These are phyloP conservation scores for Serranus cabrilla DNA, from an alignment of 2,797 vertebrate genomes.

Conservation along the genomic window DNA sequence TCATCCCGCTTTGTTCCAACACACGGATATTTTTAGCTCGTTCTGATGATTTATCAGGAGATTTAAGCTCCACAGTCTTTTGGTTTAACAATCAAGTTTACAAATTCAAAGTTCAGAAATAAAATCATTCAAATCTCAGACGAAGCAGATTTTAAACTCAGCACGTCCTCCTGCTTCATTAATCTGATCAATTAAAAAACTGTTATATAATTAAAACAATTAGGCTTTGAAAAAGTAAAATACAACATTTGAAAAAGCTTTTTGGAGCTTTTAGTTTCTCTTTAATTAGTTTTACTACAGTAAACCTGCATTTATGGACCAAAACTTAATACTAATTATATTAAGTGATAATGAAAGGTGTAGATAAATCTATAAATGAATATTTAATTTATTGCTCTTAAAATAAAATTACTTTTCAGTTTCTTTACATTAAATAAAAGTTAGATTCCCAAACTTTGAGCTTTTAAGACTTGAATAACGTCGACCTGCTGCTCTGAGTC, in stretches of 20 bases:
- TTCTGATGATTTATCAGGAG: slow-evolving; percentile 58
- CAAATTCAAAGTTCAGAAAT: neutral
- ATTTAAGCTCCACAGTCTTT: slow-evolving; percentile 33
- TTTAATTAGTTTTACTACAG: too few species aligned
- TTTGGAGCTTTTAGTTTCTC: too few species aligned
- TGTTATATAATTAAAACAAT: too few species aligned
- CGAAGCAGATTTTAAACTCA: neutral
- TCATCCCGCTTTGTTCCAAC: slow-evolving; percentile 24
- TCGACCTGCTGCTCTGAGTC: neutral
- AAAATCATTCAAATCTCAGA: neutral
- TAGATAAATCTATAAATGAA: too few species aligned
- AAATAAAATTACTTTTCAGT: neutral
- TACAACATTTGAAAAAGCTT: too few species aligned
- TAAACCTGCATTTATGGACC: too few species aligned
- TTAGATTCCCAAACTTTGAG: neutral
- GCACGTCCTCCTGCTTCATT: too few species aligned
- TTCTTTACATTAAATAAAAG: neutral
- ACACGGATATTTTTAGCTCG: slow-evolving; percentile 64
- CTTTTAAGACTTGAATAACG: neutral
- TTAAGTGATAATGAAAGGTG: too few species aligned
- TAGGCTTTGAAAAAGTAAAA: too few species aligned
- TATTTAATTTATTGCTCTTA: too few species aligned
- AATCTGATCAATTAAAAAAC: too few species aligned
- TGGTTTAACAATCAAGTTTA: slow-evolving; percentile 43
- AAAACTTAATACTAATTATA: too few species aligned